phyloP scores from a whole-genome alignment of 2,113 vertebrate species.

The Gnathonemus echidnorhynchus region DNA sequence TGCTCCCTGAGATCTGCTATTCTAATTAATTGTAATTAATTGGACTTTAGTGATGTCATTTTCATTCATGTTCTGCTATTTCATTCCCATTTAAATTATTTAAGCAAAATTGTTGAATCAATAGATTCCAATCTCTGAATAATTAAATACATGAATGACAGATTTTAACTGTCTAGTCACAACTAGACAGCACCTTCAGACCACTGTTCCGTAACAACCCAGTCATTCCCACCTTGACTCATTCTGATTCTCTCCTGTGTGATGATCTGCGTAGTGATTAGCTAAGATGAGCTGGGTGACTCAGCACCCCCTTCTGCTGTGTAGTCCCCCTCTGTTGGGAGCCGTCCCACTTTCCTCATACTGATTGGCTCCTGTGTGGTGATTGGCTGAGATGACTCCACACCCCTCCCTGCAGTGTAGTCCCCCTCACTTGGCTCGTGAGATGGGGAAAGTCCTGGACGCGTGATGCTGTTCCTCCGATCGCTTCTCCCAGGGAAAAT shows the following conservation, averaged over 20 bases:
- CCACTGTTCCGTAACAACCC: neutral
- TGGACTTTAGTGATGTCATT: neutral
- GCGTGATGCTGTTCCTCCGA: slow-evolving; percentile 32
- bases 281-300: neutral
- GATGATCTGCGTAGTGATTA: no score
- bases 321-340: neutral
- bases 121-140: neutral
- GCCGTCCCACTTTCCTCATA: neutral
- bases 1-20: neutral
- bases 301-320: neutral
- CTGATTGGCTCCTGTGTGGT: neutral
- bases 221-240: neutral
- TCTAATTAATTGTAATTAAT: neutral
- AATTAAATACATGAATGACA: neutral
- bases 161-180: neutral
- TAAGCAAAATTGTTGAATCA: neutral
- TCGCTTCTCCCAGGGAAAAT: slow-evolving; percentile 51
- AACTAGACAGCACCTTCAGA: neutral
- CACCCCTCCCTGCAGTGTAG: neutral
- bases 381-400: neutral
- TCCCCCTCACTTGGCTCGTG: neutral
- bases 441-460: neutral
- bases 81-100: neutral
- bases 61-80: neutral
- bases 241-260: neutral